Conservation (phyloP, 2,797 vertebrate genomes). For the Thamnophis elegans region DNA sequence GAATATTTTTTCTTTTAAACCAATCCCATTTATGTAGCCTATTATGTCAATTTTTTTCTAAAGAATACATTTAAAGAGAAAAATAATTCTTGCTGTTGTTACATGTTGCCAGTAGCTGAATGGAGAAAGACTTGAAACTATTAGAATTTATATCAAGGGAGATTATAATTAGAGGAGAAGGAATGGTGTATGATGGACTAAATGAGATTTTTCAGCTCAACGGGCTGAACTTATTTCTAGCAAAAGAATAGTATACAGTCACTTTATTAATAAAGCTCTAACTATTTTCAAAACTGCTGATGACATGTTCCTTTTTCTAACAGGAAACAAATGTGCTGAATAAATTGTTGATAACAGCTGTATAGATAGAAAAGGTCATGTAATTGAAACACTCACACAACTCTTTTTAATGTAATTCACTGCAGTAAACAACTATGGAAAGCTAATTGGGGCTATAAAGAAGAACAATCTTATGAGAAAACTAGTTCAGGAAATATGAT, state of each 20-base stretch:
- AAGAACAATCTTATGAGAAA: not conserved
- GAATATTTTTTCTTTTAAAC: slow-evolving; percentile 11
- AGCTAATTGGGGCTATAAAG: not conserved
- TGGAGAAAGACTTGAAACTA: slow-evolving; percentile 30
- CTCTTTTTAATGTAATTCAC: not conserved
- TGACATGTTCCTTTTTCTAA: not conserved
- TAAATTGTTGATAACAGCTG: not conserved
- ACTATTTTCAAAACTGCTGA: not conserved
- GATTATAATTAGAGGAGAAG: slow-evolving; percentile 35
- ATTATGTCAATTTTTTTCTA: slow-evolving; percentile 29
- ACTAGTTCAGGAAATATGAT: not conserved
- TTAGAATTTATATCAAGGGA: slow-evolving; percentile 40
- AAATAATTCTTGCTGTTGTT: slow-evolving; percentile 29
- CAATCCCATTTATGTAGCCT: slow-evolving; percentile 21
- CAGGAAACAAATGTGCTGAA: not conserved
- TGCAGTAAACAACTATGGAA: not conserved
- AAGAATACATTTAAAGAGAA: slow-evolving; percentile 19
- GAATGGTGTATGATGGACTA: slow-evolving; percentile 12
- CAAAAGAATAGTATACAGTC: slow-evolving; percentile 12
- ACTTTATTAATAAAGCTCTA: slow-evolving; percentile 24
- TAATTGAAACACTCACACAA: not conserved
- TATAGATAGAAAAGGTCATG: not conserved
- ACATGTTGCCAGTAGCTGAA: slow-evolving; percentile 34
- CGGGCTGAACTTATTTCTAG: slow-evolving; percentile 30
- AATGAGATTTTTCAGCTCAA: slow-evolving; percentile 26